phyloP scores from a whole-genome alignment of 2,888 invertebrate genomes.

The Gibbula magus region DNA sequence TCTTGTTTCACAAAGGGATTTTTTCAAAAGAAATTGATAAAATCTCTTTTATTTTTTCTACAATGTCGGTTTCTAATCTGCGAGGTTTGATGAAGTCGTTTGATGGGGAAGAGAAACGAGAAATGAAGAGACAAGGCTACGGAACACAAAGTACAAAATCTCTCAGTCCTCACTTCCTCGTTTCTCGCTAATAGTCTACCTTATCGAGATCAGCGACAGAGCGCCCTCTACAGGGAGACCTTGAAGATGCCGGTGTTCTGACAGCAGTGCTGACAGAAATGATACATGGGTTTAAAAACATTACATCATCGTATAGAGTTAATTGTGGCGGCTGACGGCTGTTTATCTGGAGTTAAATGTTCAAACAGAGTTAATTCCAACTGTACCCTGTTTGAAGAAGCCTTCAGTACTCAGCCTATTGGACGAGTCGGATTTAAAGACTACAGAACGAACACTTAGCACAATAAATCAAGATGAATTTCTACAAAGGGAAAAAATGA shows the following conservation, averaged over 20 bases:
- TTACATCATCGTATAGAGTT: background rate
- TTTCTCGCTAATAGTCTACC: too few species aligned
- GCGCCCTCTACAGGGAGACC: background rate
- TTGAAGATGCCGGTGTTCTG: background rate
- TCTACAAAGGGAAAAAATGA: constrained; percentile 20
- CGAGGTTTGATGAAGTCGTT: too few species aligned
- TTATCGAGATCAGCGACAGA: background rate
- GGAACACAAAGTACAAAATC: too few species aligned
- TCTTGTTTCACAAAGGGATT: too few species aligned
- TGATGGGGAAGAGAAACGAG: too few species aligned
- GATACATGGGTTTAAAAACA: background rate
- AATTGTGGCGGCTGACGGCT: background rate
- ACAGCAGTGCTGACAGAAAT: background rate
- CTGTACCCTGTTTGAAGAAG: background rate
- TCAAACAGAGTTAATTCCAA: background rate
- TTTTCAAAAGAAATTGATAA: too few species aligned
- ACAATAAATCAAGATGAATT: constrained; percentile 24
- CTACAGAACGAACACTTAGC: background rate
- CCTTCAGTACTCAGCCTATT: background rate
- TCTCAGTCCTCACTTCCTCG: too few species aligned
- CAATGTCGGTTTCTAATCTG: too few species aligned
- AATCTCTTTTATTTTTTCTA: too few species aligned
- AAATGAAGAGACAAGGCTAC: too few species aligned
- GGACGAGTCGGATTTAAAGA: background rate
- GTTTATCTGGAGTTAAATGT: constrained; percentile 3